Evolutionary conservation across 2,113 vertebrate species (phyloP), one percentile per base, ranked within the genome.

Genomic region (Burhinus bistriatus): DNA sequence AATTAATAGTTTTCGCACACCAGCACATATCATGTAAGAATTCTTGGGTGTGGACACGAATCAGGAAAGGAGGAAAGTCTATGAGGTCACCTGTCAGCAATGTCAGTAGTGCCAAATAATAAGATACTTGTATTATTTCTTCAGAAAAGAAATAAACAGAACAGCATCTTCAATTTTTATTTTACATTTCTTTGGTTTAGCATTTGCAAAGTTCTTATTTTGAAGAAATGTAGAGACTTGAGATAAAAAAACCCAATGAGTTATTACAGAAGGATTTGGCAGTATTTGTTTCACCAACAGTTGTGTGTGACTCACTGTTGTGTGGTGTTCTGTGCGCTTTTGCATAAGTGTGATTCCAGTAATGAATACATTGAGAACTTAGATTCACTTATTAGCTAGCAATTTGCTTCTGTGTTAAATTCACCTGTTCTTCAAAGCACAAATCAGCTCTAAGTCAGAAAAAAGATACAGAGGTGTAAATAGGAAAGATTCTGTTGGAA

Each of bases 281-380:
- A 82, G 47, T 38, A 66, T 95, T 93, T 95, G 66, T 95, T 96
- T 94, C 57, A 75, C 84, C 84, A 94, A 75, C 81, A 91, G 84
- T 90, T 94, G 51, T 58, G 61, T 69, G 51, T 95, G 93, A 96
- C 59, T 97, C 86, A 90, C 32, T 95, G 76, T 80, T 95, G 38
- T 86, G 83, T 95, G 75, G 40, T 70, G 54, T 25, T 91, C 76
- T 82, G 42, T 57, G 42, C 4, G 6, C 30, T 94, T 95, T 84
- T 84, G 65, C 38, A 0, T 70, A 95, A 95, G 72, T 95, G 93
- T 92, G 69, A 94, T 87, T 87, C 80, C 89, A 91, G 0, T 92
- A 93, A 94, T 82, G 72, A 87, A 92, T 84, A 93, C 52, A 51
- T 66, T 75, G 77, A 91, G 59, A 97, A 78, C 32, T 83, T 6